Evolutionary conservation across 2,797 vertebrate species (phyloP), one percentile per base, ranked within the genome.

Genomic region (Botia almorhae): DNA sequence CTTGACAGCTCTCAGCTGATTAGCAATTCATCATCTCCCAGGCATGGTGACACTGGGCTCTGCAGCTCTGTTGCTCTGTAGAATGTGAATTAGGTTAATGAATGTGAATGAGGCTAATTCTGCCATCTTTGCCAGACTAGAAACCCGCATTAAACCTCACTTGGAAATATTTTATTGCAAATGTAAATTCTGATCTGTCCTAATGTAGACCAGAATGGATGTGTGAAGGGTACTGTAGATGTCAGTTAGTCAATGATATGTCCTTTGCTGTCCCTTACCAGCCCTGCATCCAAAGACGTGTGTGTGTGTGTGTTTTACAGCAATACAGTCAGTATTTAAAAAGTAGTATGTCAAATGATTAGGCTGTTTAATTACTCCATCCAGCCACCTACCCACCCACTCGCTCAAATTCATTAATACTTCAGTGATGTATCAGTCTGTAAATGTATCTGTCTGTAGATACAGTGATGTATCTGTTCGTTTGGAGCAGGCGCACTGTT

Each of bases 81-180:
- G 92, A 94, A 93, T 93, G 87, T 89, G 87, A 92, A 92, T 91
- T 90, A 93, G 92, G 92, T 93, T 93, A 94, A 93, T 92, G 91
- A 94, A 93, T 93, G 90, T 88, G 89, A 89, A 93, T 92, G 90
- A 91, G 90, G 91, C 91, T 92, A 94, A 93, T 93, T 94, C 88
- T 85, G 87, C 88, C 87, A 84, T 92, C 91, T 91, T 92, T 92
- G 90, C 90, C 90, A 93, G 84, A 91, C 89, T 85, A 76, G 88
- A 85, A 26, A 85, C 84, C 85, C 90, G 87, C 75, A 90, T 91
- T 90, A 91, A 94, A 90, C 70, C 87, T 76, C 60, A 82, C 86
- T 76, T 82, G 86, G 84, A 88, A 84, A 90, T 82, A 78, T 85
- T 87, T 76, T 88, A 82, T 83, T 76, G 87, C 85, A 72, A 88